Conservation (phyloP, 2,888 invertebrate genomes). For the Amblyjoppa fuscipennis region DNA sequence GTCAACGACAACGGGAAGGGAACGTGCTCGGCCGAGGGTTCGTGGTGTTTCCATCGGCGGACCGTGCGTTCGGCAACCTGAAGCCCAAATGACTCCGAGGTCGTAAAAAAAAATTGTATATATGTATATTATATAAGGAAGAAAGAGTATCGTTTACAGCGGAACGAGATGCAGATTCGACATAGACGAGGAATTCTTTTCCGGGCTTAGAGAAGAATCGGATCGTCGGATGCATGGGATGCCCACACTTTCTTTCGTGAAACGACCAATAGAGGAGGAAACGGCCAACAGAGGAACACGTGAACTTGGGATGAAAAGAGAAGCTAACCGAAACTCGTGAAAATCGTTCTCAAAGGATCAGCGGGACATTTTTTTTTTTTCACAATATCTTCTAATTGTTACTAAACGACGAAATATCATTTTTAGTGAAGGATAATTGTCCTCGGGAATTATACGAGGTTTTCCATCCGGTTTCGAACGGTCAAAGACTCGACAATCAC, state of each 20-base stretch:
- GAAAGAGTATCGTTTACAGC: conserved; percentile 43
- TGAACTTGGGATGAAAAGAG: conserved; percentile 15
- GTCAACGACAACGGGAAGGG: conserved; percentile 61
- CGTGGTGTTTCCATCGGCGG: conserved; percentile 62
- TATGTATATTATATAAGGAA: background rate
- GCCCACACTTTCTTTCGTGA: background rate
- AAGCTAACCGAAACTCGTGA: conserved; percentile 41
- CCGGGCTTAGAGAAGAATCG: conserved; percentile 52
- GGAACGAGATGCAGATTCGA: conserved; percentile 52
- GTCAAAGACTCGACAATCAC: too few species aligned
- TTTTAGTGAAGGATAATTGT: too few species aligned
- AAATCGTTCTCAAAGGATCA: conserved; percentile 54
- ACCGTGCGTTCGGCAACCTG: conserved; percentile 29
- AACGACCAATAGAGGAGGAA: conserved; percentile 12
- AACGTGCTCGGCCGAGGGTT: conserved; percentile 65
- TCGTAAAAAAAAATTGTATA: conserved; percentile 44
- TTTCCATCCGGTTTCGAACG: too few species aligned
- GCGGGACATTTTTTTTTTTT: conserved; percentile 26
- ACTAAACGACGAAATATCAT: background rate
- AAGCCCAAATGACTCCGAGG: conserved; percentile 57
- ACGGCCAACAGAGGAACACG: conserved; percentile 20
- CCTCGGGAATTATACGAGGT: too few species aligned
- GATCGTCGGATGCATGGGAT: conserved; percentile 24
- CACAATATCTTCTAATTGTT: background rate
- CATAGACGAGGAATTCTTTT: conserved; percentile 45